Conservation (phyloP, 1,140 invertebrate species). For the Vollenhovia emeryi region DNA sequence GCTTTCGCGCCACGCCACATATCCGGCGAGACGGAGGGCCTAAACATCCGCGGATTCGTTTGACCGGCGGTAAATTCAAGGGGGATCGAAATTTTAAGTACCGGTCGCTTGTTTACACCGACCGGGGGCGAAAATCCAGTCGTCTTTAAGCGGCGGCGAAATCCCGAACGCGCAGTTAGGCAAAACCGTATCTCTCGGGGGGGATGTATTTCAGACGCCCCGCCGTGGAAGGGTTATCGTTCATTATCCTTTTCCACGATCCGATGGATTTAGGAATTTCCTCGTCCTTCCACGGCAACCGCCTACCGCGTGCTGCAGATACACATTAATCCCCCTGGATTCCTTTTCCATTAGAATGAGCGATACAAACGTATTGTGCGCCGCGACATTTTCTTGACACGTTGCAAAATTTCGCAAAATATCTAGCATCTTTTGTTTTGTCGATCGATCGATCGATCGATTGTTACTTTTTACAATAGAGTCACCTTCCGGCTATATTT, state of each 20-base stretch:
- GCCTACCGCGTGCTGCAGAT: not conserved
- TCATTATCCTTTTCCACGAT: conserved; percentile 36
- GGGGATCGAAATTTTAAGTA: conserved; percentile 54
- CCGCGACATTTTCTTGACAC: not conserved
- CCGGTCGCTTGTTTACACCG: conserved; percentile 47
- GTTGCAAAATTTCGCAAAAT: not conserved
- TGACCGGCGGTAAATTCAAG: conserved; percentile 52
- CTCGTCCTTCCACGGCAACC: not conserved
- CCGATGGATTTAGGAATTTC: conserved; percentile 35
- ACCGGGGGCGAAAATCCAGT: conserved; percentile 5
- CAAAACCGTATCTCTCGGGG: conserved; percentile 28
- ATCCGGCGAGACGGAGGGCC: not conserved
- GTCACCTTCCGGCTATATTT: not conserved
- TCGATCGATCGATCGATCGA: not conserved
- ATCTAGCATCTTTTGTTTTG: not conserved
- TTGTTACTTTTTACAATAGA: not conserved
- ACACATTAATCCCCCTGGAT: not conserved
- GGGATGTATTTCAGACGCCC: not conserved
- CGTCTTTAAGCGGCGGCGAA: conserved; percentile 22
- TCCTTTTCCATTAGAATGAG: not conserved
- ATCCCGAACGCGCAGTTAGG: not conserved
- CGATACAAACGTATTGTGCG: not conserved
- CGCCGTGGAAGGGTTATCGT: conserved; percentile 4
- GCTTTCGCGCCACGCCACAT: not conserved
- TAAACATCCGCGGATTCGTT: conserved; percentile 43